Evolutionary conservation across 2,113 vertebrate genomes (phyloP), one percentile per base, ranked within the genome.

Genomic region (Penelope pileata): DNA sequence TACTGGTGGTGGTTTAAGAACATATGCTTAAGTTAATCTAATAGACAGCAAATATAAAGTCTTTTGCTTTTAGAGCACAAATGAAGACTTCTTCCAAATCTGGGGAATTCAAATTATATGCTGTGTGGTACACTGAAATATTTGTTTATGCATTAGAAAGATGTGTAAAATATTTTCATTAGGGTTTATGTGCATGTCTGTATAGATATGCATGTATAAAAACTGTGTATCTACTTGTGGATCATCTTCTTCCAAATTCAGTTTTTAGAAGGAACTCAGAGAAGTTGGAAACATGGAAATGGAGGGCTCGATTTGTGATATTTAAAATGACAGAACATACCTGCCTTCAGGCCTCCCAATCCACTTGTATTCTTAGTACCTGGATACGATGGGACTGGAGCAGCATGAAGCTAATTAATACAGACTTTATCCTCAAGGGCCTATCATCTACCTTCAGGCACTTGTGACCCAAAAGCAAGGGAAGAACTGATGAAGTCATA

Each of bases 311-410:
- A 77, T 88, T 94, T 90, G 23, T 50, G 88, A 78, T 94, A 96
- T 97, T 93, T 88, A 82, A 92, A 93, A 88, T 93, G 93, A 96
- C 93, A 96, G 91, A 95, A 86, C 95, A 94, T 72, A 85, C 69
- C 84, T 96, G 94, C 95, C 94, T 93, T 54, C 81, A 68, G 93
- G 95, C 88, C 69, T 95, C 56, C 83, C 16, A 23, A 24, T 79
- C 66, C 64, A 32, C 73, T 90, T 86, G 60, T 47, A 48, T 88
- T 84, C 76, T 40, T 53, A 23, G 64, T 95, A 95, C 95, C 90
- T 96, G 90, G 76, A 4, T 68, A 93, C 66, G 76, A 94, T 1
- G 1, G 73, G 60, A 48, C 88, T 90, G 73, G 60, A 96, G 60
- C 90, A 95, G 69, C 48, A 36, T 94, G 93, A 96, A 62, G 88